Base-by-base conservation (phyloP, 2,888 invertebrate genomes). In the Pilophorus perplexus region DNA sequence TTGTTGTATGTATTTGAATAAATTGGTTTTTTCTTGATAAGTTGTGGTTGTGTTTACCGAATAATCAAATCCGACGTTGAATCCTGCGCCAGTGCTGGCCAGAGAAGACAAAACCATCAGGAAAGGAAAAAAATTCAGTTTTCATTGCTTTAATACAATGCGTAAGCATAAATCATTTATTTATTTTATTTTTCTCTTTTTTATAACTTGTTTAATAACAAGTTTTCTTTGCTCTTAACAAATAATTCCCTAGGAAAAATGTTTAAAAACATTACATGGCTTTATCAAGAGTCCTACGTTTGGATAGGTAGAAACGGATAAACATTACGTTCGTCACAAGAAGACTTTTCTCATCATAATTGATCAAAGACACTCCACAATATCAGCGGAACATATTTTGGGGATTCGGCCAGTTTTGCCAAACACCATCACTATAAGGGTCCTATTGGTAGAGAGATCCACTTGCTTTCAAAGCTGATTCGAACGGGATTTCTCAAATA, bases 101-200 rank as follows among this genome's bases (percentile, higher is more conserved):
- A n/a, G n/a, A n/a, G n/a, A n/a, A n/a, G n/a, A n/a, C n/a, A n/a
- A n/a, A n/a, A n/a, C n/a, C n/a, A n/a, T n/a, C n/a, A n/a, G n/a
- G n/a, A n/a, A n/a, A n/a, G n/a, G n/a, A n/a, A n/a, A n/a, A n/a
- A n/a, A n/a, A n/a, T n/a, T n/a, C n/a, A n/a, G n/a, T n/a, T 55
- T 18, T 40, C 42, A 59, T 59, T 59, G 59, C 59, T 59, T 59
- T 59, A 40, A 59, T 66, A 59, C 48, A 44, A 59, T 59, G 59
- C 57, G 33, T 66, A 66, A 66, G 66, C 66, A 66, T 66, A 66
- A 55, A 66, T 66, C 65, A 37, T 66, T 66, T 66, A 66, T 66
- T 66, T 59, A n/a, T n/a, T n/a, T n/a, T n/a, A n/a, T 66, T 46
- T 57, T 33, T 55, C 46, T 27, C 27, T 27, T 57, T 54, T 66